Conservation (phyloP, 2,113 vertebrate genomes). For the Leptobrachium ailaonicum region DNA sequence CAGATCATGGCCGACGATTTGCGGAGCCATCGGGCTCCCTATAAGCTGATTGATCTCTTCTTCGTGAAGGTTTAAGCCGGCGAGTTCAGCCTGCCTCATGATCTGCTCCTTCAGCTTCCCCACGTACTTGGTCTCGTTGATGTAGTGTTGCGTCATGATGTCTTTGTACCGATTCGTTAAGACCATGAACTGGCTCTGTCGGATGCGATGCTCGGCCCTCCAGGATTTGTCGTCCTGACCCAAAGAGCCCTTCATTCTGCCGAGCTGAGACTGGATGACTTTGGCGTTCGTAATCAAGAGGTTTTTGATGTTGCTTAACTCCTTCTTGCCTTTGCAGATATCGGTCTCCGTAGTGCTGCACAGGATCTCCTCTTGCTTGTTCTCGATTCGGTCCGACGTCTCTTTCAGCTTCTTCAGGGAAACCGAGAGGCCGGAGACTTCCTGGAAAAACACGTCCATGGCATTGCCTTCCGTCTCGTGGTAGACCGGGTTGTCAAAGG, state of each 20-base stretch:
- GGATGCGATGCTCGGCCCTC: slow-evolving; percentile 50
- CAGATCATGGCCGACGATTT: slow-evolving; percentile 61
- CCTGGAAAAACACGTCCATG: slow-evolving; percentile 54
- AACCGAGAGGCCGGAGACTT: slow-evolving; percentile 56
- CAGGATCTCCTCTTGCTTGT: slow-evolving; percentile 57
- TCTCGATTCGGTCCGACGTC: slow-evolving; percentile 52
- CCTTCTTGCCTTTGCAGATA: slow-evolving; percentile 51
- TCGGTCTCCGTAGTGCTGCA: slow-evolving; percentile 59
- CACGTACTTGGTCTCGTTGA: slow-evolving; percentile 59
- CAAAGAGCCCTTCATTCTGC: slow-evolving; percentile 37
- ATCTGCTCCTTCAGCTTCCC: slow-evolving; percentile 62
- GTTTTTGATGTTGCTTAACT: slow-evolving; percentile 42
- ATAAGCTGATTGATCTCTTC: slow-evolving; percentile 56
- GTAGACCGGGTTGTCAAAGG: slow-evolving; percentile 54
- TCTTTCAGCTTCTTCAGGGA: slow-evolving; percentile 56
- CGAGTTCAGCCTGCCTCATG: slow-evolving; percentile 59
- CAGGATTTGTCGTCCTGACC: slow-evolving; percentile 15
- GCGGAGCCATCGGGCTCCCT: slow-evolving; percentile 42
- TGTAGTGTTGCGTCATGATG: slow-evolving; percentile 53
- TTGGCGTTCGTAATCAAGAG: slow-evolving; percentile 52
- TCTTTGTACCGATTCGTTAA: slow-evolving; percentile 52
- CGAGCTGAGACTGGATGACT: slow-evolving; percentile 55
- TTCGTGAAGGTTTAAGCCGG: slow-evolving; percentile 53
- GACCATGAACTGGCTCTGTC: slow-evolving; percentile 57
- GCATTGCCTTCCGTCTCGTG: slow-evolving; percentile 14